A percentile compares a stretch with the other conserved stretches of the same genome.
phyloP scores from a whole-genome alignment of 1,140 invertebrate species.

The Drosophila navojoa region DNA sequence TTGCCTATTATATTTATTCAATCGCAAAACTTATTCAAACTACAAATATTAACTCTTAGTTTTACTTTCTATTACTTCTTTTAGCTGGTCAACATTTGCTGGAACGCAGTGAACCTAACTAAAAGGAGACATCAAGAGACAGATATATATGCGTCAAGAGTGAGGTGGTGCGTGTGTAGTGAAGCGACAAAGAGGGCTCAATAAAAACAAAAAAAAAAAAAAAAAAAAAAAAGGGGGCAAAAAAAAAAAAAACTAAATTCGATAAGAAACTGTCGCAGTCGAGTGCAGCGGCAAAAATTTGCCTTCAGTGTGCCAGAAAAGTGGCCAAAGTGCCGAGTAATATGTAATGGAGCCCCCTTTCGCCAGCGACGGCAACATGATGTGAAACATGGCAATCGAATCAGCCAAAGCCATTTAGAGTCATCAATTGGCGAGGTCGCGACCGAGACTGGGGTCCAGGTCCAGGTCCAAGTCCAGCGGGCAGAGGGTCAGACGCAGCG shows the following conservation, averaged over 20 bases:
- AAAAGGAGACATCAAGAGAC: not conserved
- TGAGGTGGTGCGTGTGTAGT: conserved; percentile 2
- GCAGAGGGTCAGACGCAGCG: conserved; percentile 9
- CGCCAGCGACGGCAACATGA: conserved; percentile 75
- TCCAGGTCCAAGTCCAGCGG: not conserved
- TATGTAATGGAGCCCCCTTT: conserved; percentile 79
- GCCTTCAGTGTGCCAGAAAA: conserved; percentile 57
- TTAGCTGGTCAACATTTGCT: conserved; percentile 3
- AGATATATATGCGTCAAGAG: not conserved
- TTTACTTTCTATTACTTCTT: not conserved
- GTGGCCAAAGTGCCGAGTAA: conserved; percentile 77
- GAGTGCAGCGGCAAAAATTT: conserved; percentile 35
- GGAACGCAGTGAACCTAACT: not conserved
- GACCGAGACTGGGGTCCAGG: conserved; percentile 4
- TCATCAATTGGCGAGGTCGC: conserved; percentile 78
- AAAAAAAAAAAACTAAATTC: conserved; percentile 22
- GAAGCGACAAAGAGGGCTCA: conserved; percentile 7
- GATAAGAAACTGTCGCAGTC: conserved; percentile 39
- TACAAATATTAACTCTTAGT: not conserved
- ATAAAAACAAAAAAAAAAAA: not conserved
- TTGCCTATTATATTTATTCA: not conserved
- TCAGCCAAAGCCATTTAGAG: conserved; percentile 80
- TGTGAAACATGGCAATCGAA: conserved; percentile 82
- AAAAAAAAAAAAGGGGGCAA: not conserved
- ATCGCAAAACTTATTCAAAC: not conserved